Conservation (phyloP, 1,140 invertebrate genomes). For the Lepidurus apus region DNA sequence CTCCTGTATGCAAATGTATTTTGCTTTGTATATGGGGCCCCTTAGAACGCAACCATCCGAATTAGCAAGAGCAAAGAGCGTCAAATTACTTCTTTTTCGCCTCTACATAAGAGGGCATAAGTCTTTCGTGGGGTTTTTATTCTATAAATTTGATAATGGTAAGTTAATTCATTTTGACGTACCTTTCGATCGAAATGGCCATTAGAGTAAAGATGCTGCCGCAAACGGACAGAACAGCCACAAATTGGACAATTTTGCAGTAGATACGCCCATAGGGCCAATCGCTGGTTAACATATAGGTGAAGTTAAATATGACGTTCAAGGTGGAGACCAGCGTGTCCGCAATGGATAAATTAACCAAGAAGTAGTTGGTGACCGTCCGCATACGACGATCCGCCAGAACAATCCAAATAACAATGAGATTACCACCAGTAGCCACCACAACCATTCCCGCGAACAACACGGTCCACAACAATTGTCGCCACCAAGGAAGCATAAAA, state of each 20-base stretch:
- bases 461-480: constrained; percentile 74
- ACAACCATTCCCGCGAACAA: constrained; percentile 81
- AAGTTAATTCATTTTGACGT: constrained; percentile 43
- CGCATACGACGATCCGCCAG: constrained; percentile 84
- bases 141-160: background rate
- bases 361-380: constrained; percentile 91
- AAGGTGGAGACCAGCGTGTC: constrained; percentile 86
- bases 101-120: too few species aligned
- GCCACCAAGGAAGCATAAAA: constrained; percentile 77
- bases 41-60: background rate
- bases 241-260: constrained; percentile 91
- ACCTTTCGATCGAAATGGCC: constrained; percentile 95
- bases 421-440: constrained; percentile 84
- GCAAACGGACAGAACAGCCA: constrained; percentile 81
- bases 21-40: background rate
- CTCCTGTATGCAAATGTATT: constrained; percentile 2
- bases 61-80: constrained; percentile 1
- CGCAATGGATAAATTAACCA: constrained; percentile 84
- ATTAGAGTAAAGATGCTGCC: constrained; percentile 92
- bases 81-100: background rate
- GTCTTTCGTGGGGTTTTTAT: background rate
- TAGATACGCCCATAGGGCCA: constrained; percentile 91
- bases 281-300: constrained; percentile 82
- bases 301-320: constrained; percentile 90
- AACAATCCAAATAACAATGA: constrained; percentile 94